Evolutionary conservation across 53 echinoderm and acorn worm species (phyloP).

Genomic region (Luidia sarsii): DNA sequence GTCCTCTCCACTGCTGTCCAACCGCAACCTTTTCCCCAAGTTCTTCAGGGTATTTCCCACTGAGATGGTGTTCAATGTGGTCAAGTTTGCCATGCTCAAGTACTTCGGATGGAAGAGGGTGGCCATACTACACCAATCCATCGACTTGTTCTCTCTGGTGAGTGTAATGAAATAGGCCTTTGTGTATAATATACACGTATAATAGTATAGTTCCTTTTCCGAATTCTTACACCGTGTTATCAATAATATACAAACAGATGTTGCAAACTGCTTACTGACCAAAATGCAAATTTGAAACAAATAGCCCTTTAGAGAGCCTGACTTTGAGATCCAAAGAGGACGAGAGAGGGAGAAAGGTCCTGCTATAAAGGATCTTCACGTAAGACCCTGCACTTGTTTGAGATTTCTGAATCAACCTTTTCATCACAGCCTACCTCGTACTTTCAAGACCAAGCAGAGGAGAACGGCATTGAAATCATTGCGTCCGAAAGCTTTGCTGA

Average conservation of each 20-base stretch:
- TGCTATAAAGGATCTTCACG: not conserved
- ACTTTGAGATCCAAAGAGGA: not conserved
- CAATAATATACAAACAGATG: not conserved
- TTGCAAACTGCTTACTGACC: not conserved
- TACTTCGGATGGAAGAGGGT: conserved; percentile 81
- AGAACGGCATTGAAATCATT: conserved; percentile 69
- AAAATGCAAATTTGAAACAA: not conserved
- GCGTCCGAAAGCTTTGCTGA: conserved; percentile 78
- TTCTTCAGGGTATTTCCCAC: conserved; percentile 84
- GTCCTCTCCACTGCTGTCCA: conserved; percentile 79
- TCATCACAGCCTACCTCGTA: conserved; percentile 63
- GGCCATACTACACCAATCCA: conserved; percentile 72
- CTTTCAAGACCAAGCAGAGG: conserved; percentile 52
- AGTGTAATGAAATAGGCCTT: not conserved
- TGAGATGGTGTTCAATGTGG: conserved; percentile 84
- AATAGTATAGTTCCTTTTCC: not conserved
- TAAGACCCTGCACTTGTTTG: not conserved
- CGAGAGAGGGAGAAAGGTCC: too few species aligned
- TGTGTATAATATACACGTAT: not conserved
- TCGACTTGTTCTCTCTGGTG: conserved; percentile 82
- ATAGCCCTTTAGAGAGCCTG: not conserved
- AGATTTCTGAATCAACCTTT: not conserved
- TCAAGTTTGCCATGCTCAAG: conserved; percentile 76
- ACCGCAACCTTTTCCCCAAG: conserved; percentile 71
- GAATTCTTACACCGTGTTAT: not conserved